These are phyloP conservation scores for Apomyelois bistriatella DNA, from an alignment of 2,888 invertebrate genomes.

Conservation along the genomic window DNA sequence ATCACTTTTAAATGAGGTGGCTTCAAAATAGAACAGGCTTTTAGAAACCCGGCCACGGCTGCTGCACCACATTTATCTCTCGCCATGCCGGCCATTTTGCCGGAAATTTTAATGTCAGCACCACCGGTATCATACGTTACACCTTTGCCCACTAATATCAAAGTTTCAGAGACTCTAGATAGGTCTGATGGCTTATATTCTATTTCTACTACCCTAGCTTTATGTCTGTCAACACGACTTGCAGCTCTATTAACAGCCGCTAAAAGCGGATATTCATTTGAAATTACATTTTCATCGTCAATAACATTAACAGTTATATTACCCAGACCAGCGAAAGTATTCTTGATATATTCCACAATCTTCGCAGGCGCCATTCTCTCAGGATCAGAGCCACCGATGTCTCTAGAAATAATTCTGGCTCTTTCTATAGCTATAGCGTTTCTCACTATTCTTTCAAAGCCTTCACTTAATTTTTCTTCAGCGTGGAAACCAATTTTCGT, in stretches of 20 bases:
- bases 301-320: conserved; percentile 83
- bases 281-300: conserved; percentile 79
- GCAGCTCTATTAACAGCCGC: conserved; percentile 88
- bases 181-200: conserved; percentile 82
- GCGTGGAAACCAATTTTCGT: conserved; percentile 81
- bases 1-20: conserved; percentile 88
- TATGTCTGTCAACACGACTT: conserved; percentile 81
- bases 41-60: conserved; percentile 92
- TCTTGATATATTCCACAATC: conserved; percentile 87
- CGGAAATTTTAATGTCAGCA: conserved; percentile 84
- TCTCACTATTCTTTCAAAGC: conserved; percentile 78
- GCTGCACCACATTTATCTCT: conserved; percentile 95
- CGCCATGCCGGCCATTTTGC: conserved; percentile 91
- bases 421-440: conserved; percentile 83
- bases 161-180: conserved; percentile 81
- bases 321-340: conserved; percentile 79
- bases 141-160: conserved; percentile 93
- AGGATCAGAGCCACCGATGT: conserved; percentile 88
- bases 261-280: conserved; percentile 88
- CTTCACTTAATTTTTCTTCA: conserved; percentile 74
- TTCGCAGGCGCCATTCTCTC: conserved; percentile 92
- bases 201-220: conserved; percentile 81
- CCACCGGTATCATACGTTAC: conserved; percentile 92
- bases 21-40: conserved; percentile 84
- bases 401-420: conserved; percentile 78